Percentiles rank a stretch among this genome's conserved stretches.
These are phyloP conservation scores for Ficedula albicollis DNA, from an alignment of 2,797 vertebrate genomes.

Conservation along the genomic window DNA sequence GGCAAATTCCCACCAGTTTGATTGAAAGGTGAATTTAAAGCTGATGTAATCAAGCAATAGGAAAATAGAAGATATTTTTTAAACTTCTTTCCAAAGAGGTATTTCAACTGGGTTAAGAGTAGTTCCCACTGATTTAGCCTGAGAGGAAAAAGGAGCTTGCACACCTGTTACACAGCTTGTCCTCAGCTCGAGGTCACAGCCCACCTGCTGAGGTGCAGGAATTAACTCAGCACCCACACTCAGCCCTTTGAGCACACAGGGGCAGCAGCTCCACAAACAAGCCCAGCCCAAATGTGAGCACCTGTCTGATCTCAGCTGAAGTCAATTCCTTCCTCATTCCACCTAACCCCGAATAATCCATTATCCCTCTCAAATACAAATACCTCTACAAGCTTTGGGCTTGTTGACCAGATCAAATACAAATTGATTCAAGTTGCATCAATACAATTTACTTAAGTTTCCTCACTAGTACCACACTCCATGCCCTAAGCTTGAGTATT, in stretches of 20 bases:
- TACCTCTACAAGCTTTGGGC: not conserved
- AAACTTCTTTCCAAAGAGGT: not conserved
- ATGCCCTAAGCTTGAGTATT: not conserved
- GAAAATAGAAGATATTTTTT: not conserved
- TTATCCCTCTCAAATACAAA: not conserved
- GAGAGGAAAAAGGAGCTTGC: not conserved
- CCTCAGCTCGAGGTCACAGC: not conserved
- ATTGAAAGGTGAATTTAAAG: not conserved
- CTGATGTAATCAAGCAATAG: not conserved
- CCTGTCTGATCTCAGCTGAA: not conserved
- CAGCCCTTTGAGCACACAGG: not conserved
- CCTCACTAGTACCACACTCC: fast-evolving
- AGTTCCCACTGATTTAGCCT: not conserved
- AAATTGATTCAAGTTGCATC: not conserved
- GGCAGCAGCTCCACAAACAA: not conserved
- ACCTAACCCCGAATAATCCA: not conserved
- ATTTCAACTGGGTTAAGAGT: not conserved
- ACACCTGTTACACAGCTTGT: not conserved
- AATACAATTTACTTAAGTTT: not conserved
- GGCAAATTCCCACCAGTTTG: not conserved
- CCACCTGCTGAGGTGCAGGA: not conserved
- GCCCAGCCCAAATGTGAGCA: not conserved
- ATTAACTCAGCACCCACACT: not conserved
- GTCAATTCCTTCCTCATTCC: not conserved
- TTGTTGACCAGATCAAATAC: not conserved